Percentiles rank a stretch among this genome's conserved stretches.
Conservation (phyloP, 1,140 invertebrate species). For the Drosophila erecta region DNA sequence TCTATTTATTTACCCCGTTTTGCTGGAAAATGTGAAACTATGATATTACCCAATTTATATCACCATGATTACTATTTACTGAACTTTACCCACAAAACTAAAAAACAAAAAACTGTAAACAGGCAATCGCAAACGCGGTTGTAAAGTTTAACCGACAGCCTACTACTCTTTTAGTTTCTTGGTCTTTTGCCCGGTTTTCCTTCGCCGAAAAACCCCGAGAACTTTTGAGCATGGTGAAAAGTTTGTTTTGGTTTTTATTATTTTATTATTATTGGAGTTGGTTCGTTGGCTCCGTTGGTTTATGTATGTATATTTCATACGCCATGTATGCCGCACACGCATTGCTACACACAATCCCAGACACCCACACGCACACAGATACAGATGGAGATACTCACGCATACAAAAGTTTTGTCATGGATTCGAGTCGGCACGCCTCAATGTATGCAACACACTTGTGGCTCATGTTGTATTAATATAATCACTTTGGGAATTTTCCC, state of each 20-base stretch:
- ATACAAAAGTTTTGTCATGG: conserved; percentile 57
- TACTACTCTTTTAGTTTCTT: conserved; percentile 18
- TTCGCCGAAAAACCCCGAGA: neutral
- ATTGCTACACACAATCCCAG: neutral
- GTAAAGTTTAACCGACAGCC: neutral
- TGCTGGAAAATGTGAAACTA: too few relatives aligned
- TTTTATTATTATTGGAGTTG: conserved; percentile 45
- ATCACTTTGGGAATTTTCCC: conserved; percentile 78
- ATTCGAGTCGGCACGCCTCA: conserved; percentile 60
- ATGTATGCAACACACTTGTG: conserved; percentile 78
- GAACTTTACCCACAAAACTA: too few relatives aligned
- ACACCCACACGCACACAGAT: neutral
- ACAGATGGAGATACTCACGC: neutral
- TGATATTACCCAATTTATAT: too few relatives aligned
- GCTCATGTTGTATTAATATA: conserved; percentile 83
- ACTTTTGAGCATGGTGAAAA: conserved; percentile 34
- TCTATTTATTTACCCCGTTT: too few relatives aligned
- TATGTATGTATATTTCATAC: conserved; percentile 53
- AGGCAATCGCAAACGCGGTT: neutral
- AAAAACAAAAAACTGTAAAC: too few relatives aligned
- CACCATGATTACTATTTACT: too few relatives aligned
- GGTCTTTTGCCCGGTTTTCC: neutral
- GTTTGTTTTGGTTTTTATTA: conserved; percentile 49
- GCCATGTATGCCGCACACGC: conserved; percentile 18
- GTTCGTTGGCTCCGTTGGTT: conserved; percentile 40